phyloP scores from a whole-genome alignment of 2,113 vertebrate genomes.

The Tonatia bakeri region DNA sequence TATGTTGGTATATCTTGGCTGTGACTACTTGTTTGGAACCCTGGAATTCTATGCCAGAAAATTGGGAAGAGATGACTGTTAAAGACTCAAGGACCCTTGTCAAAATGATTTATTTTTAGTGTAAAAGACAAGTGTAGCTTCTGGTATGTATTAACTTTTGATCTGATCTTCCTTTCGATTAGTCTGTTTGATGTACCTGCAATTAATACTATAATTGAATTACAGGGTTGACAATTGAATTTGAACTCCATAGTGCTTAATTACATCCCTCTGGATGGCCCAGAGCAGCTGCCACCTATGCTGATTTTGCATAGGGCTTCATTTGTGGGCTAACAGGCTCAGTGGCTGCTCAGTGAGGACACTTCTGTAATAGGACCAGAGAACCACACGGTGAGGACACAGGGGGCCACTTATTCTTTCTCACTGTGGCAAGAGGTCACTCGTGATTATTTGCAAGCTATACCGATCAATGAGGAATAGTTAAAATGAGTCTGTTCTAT shows the following conservation, averaged over 20 bases:
- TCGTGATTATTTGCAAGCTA: background rate
- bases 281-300: background rate
- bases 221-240: background rate
- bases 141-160: constrained; percentile 17
- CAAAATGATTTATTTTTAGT: constrained; percentile 26
- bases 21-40: background rate
- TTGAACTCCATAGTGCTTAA: constrained; percentile 10
- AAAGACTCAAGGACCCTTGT: background rate
- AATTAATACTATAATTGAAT: constrained; percentile 42
- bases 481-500: constrained; percentile 16
- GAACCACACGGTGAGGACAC: background rate
- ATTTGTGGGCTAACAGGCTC: constrained; percentile 15
- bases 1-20: background rate
- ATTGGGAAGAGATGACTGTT: background rate
- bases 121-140: constrained; percentile 15
- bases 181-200: constrained; percentile 7
- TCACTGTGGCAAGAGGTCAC: background rate
- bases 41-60: background rate
- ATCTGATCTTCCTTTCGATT: background rate
- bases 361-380: background rate
- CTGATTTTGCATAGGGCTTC: background rate
- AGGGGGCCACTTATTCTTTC: background rate
- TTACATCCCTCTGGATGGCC: background rate
- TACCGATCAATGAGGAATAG: background rate
- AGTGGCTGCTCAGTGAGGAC: background rate